Evolutionary conservation across 1,140 invertebrate species (phyloP), one percentile per base, ranked within the genome.

Genomic region (Drosophila ambigua): DNA sequence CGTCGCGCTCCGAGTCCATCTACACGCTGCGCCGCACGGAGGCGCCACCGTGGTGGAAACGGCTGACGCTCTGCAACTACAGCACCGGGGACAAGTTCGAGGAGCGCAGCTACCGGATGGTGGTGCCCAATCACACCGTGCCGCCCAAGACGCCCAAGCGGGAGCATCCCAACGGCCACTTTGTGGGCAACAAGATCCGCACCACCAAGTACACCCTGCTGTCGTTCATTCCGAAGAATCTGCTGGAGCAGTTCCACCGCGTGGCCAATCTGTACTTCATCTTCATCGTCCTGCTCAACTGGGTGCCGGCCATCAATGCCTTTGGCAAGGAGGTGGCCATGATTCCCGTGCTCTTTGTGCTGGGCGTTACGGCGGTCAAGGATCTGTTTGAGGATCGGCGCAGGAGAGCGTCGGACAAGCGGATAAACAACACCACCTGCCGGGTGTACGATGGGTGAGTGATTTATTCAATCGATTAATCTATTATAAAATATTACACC

Each of bases 191-290:
- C 92, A 95, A 95, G 92, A 96, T 99, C 89, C 94, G 96, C 87
- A 99, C 98, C 90, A 99, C 98, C 4, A 99, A 99, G 93, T 99
- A 99, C 92, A 98, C 97, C 5, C 83, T 97, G 35, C 93, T 99
- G 35, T 98, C 96, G 82, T 99, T 99, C 93, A 93, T 99, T 80
- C 98, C 98, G 9, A 98, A 98, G 92, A 99, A 99, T 93, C 92
- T 99, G 23, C 95, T 99, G 91, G 98, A 99, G 93, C 98, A 99
- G 93, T 99, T 99, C 93, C 98, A 98, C 92, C 95, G 98, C 28
- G 97, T 99, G 90, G 98, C 98, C 43, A 99, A 99, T 94, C 93
- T 99, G 68, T 99, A 99, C 93, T 99, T 99, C 93, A 96, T 99
- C 85, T 97, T 98, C 90, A 99, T 99, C 81, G 97, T 99, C 59